Conservation (phyloP, 2,113 vertebrate species). For the Gasterosteus nipponicus region DNA sequence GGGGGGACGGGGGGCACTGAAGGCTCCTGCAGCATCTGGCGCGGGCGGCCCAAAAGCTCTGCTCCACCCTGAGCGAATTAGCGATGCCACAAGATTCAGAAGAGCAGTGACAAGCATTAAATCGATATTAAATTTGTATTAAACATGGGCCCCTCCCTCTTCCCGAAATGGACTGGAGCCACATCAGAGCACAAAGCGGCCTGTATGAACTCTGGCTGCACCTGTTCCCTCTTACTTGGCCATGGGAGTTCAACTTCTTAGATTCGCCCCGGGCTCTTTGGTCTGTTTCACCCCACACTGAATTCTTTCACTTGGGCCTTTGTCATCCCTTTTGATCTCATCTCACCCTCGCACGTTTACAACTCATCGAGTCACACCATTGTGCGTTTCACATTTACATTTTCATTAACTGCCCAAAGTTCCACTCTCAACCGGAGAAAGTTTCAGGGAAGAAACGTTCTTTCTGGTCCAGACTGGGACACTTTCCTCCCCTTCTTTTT, state of each 20-base stretch:
- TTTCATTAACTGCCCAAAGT: conserved; percentile 31
- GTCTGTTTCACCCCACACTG: conserved; percentile 48
- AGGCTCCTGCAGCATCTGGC: conserved; percentile 72
- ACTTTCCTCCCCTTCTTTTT: conserved; percentile 33
- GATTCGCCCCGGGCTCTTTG: conserved; percentile 61
- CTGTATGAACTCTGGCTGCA: conserved; percentile 78
- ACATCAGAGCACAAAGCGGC: conserved; percentile 77
- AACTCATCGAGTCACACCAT: conserved; percentile 43
- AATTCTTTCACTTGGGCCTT: conserved; percentile 65
- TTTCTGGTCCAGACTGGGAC: conserved; percentile 26
- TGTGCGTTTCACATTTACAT: conserved; percentile 17
- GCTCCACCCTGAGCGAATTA: conserved; percentile 76
- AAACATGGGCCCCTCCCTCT: conserved; percentile 80
- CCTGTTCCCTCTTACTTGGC: conserved; percentile 77
- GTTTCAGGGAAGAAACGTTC: conserved; percentile 29
- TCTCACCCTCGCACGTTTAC: conserved; percentile 41
- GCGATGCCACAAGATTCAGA: conserved; percentile 72
- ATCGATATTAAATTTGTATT: conserved; percentile 88
- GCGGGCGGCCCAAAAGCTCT: conserved; percentile 46
- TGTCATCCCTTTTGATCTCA: conserved; percentile 54
- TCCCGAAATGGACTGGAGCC: conserved; percentile 70
- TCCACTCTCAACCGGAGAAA: background rate
- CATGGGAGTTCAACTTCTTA: conserved; percentile 73
- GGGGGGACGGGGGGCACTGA: background rate
- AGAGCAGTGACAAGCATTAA: conserved; percentile 85